Evolutionary conservation across 2,888 invertebrate species (phyloP).

Genomic region (Mesorhabditis spiculigera): DNA sequence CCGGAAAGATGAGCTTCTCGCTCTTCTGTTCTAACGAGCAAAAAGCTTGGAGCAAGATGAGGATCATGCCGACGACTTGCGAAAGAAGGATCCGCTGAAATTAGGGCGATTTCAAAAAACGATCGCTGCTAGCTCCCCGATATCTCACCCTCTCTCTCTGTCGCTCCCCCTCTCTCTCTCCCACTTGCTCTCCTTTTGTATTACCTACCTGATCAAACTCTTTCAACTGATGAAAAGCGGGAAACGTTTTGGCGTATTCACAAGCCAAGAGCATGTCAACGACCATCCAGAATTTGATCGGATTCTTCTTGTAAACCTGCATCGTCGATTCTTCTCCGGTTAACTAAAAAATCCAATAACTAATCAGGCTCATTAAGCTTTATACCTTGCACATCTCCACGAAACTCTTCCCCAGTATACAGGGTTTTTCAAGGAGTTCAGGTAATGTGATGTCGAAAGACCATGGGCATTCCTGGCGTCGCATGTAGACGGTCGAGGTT

Average conservation of each 20-base stretch:
- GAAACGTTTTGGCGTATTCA: constrained; percentile 41
- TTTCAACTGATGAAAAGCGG: constrained; percentile 22
- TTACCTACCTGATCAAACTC: constrained; percentile 28
- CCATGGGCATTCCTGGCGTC: background rate
- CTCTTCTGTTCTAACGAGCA: constrained; percentile 32
- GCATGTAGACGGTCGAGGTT: constrained; percentile 13
- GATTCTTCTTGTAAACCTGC: constrained; percentile 19
- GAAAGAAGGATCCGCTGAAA: constrained; percentile 23
- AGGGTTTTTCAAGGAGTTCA: constrained; percentile 16
- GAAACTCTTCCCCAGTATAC: constrained; percentile 8
- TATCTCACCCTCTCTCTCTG: no score
- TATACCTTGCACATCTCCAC: constrained; percentile 2
- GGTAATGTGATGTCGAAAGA: background rate
- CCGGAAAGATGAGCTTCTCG: constrained; percentile 29
- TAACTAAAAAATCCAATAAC: background rate
- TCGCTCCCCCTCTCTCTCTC: no score
- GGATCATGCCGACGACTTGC: constrained; percentile 31
- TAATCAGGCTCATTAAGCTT: background rate
- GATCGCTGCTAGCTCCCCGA: background rate
- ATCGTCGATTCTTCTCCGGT: background rate
- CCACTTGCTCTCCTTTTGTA: background rate
- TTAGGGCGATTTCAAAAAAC: background rate
- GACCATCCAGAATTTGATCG: constrained; percentile 39
- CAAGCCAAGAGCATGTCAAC: constrained; percentile 30
- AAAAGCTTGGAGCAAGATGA: constrained; percentile 31